Evolutionary conservation across 2,113 vertebrate species (phyloP), one percentile per base, ranked within the genome.

Genomic region (Artemisiospiza belli): DNA sequence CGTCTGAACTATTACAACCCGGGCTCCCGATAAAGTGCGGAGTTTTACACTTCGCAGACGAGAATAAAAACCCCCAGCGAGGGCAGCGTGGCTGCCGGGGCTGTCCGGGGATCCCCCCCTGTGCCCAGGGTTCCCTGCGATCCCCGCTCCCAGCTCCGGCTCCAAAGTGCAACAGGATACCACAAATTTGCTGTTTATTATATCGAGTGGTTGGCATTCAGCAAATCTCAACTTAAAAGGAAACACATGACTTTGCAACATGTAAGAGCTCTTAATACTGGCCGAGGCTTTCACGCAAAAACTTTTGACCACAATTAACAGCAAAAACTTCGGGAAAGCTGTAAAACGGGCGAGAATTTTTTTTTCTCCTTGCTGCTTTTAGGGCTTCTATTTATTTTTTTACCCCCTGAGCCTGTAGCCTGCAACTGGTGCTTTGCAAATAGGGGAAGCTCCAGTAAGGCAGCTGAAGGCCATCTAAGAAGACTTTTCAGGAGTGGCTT

Each of bases 141-240:
- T 87, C 43, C 80, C 39, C 80, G 20, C 58, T 83, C 59, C 86
- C n/a, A 8, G 54, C 49, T n/a, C 93, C 91, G 6, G 88, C 84
- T 95, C 87, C 18, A 47, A 77, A 94, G 54, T 83, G 86, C 96
- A 95, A 94, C 82, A 91, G 74, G 73, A 91, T 87, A 95, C 95
- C 95, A 95, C 96, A 97, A 92, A 87, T 92, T 57, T 91, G 91
- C 94, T 94, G 91, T 92, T 93, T 95, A 96, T 92, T 96, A 94
- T 93, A 95, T 87, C 89, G 69, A 92, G 92, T 31, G 78, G 72
- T 62, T 94, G 95, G 96, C 93, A 93, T 95, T 92, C 90, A 49
- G 72, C 52, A 75, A 90, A 96, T 93, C 89, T 54, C 81, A 78
- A 77, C 94, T 97, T 97, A 97, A 97, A 97, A 97, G 96, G 95